Base-by-base conservation (phyloP, 1,140 invertebrate genomes). In the Trachymyrmex septentrionalis region DNA sequence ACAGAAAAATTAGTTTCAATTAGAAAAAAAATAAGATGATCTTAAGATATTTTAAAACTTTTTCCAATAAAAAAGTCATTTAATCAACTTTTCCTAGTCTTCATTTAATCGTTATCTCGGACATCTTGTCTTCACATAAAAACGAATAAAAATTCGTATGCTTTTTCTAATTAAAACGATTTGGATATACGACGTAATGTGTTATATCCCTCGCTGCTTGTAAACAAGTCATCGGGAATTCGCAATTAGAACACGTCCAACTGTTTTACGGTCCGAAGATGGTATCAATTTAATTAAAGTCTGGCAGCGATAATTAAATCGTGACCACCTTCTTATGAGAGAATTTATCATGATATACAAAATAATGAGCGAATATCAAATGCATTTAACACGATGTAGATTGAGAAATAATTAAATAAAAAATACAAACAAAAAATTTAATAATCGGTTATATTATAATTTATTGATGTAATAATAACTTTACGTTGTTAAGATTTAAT, bases 251-350 rank as follows among this genome's bases (percentile, higher is more conserved):
- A 61, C 69, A 63, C 38, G 38, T 84, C 80, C 80, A 48, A 53
- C 80, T 73, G 80, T 84, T 84, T 84, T 84, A 84, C 53, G 50
- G 66, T 34, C n/a, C n/a, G 9, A 61, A 61, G 64, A 81, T 57
- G 21, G 16, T 44, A 55, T 81, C 77, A 71, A 44, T 81, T 81
- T 81, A 81, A 81, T 81, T 81, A 81, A 81, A 81, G 30, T 53
- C 30, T 55, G 16, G 34, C 24, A 48, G 7, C n/a, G 48, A 38
- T 69, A 69, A 80, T 80, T 69, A 80, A 69, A 80, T 69, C 10
- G 19, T 63, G 16, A 61, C 38, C 59, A 64, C 10, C 10, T 64
- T 12, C 10, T 77, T 19, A 38, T n/a, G 57, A 24, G 10, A 44
- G 9, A 69, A 80, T 69, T 34, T 16, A 53, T 38, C 64, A 80